phyloP scores from a whole-genome alignment of 2,888 invertebrate species.

The Drosophila infuscata region DNA sequence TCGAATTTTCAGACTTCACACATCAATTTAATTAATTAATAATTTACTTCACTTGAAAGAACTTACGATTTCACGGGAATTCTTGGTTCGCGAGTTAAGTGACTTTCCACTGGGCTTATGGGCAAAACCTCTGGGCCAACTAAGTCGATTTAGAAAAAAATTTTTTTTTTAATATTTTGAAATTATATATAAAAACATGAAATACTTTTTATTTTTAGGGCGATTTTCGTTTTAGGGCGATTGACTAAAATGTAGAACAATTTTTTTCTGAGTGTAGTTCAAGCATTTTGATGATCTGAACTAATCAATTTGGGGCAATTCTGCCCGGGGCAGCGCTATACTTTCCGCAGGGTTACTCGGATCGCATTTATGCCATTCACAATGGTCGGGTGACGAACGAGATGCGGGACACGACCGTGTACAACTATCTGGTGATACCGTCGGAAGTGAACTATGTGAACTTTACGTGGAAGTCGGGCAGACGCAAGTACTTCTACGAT shows the following conservation, averaged over 20 bases:
- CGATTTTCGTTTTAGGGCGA: neutral
- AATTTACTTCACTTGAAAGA: no score
- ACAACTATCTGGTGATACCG: slow-evolving; percentile 95
- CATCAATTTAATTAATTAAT: no score
- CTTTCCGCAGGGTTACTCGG: slow-evolving; percentile 81
- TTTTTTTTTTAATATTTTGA: neutral
- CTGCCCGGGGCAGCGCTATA: slow-evolving; percentile 68
- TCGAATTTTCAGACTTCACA: no score
- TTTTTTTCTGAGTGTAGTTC: neutral
- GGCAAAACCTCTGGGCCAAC: no score
- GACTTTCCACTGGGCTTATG: no score
- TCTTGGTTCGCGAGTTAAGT: neutral
- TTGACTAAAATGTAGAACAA: neutral
- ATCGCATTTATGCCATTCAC: slow-evolving; percentile 92
- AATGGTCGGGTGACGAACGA: slow-evolving; percentile 94
- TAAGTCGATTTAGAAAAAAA: neutral
- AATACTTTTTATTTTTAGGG: neutral
- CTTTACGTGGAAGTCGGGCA: slow-evolving; percentile 95
- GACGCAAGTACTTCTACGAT: slow-evolving; percentile 93
- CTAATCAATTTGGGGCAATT: neutral
- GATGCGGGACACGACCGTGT: slow-evolving; percentile 95
- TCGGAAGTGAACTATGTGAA: slow-evolving; percentile 96
- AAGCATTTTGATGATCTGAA: neutral
- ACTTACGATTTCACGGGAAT: neutral
- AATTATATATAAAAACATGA: neutral